Base-by-base conservation (phyloP, 2,888 invertebrate species). In the Orthosia gothica region DNA sequence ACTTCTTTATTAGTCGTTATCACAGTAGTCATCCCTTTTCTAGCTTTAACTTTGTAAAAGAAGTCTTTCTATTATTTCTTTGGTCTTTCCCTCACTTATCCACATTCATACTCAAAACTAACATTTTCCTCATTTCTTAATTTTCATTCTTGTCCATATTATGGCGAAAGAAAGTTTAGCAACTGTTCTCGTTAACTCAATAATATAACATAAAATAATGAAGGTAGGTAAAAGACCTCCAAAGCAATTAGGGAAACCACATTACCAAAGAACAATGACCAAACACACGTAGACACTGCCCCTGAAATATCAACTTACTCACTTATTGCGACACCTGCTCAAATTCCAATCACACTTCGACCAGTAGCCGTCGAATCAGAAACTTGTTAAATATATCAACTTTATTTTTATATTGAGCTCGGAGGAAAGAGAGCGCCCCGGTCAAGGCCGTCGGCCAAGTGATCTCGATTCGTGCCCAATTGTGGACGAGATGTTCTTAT, bases 401-500 rank as follows among this genome's bases (percentile, higher is more conserved):
- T 62, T 58, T 59, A 62, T 82, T 69, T 76, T 82, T 80, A 40
- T 70, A 57, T 58, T 32, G 59, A 26, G 55, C 57, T 66, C 50
- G 52, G 59, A 69, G 70, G 69, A 84, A 81, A 84, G 82, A 81
- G 68, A 84, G 82, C 68, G 82, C 70, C 61, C 20, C 75, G 85
- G 87, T 86, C 87, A 86, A 87, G 85, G 85, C 72, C 83, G 85
- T 26, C 67, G 61, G 54, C 76, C 72, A 59, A 80, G 61, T 87
- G 83, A 69, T 76, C 83, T 82, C 76, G 64, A 76, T 85, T 65
- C 62, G 70, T 49, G 61, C 59, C 68, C 74, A 77, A 77, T 70
- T 80, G 73, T 75, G 70, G 52, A 65, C 57, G 49, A 72, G 66
- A 84, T 81, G 70, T 49, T 59, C 69, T 57, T 18, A 26, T 74